phyloP scores from a whole-genome alignment of 2,888 invertebrate genomes.

The Agriopis aurantiaria region DNA sequence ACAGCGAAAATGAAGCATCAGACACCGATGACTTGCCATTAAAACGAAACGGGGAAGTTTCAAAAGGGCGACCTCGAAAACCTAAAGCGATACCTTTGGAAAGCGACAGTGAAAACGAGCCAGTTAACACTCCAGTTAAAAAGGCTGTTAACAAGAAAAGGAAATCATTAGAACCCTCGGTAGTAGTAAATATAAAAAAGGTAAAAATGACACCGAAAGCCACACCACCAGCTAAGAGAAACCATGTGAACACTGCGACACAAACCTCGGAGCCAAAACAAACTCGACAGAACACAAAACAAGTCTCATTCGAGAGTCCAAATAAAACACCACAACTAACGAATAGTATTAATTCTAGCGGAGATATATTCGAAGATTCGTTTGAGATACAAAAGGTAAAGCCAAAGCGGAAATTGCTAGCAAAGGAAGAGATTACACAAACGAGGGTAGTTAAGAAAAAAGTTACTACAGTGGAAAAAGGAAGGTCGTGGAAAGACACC shows the following conservation, averaged over 20 bases:
- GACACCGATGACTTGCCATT: slow-evolving; percentile 47
- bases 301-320: slow-evolving; percentile 77
- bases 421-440: slow-evolving; percentile 68
- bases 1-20: slow-evolving; percentile 68
- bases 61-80: slow-evolving; percentile 38
- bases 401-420: slow-evolving; percentile 67
- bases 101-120: slow-evolving; percentile 45
- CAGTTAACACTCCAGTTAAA: background rate
- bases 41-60: slow-evolving; percentile 46
- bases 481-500: slow-evolving; percentile 71
- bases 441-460: slow-evolving; percentile 75
- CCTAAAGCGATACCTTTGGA: background rate
- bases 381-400: slow-evolving; percentile 70
- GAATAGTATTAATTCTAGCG: slow-evolving; percentile 64
- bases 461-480: slow-evolving; percentile 63
- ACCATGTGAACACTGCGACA: slow-evolving; percentile 73
- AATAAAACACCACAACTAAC: background rate
- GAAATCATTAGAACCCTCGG: slow-evolving; percentile 68
- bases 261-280: slow-evolving; percentile 71
- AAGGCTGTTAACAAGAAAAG: slow-evolving; percentile 47
- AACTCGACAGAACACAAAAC: slow-evolving; percentile 43
- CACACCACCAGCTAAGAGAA: slow-evolving; percentile 75
- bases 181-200: slow-evolving; percentile 69
- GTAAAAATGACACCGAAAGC: slow-evolving; percentile 67
- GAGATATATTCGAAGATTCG: slow-evolving; percentile 81